Evolutionary conservation across 2,797 vertebrate species (phyloP), one percentile per base, ranked within the genome.

Genomic region (Oophaga sylvatica): DNA sequence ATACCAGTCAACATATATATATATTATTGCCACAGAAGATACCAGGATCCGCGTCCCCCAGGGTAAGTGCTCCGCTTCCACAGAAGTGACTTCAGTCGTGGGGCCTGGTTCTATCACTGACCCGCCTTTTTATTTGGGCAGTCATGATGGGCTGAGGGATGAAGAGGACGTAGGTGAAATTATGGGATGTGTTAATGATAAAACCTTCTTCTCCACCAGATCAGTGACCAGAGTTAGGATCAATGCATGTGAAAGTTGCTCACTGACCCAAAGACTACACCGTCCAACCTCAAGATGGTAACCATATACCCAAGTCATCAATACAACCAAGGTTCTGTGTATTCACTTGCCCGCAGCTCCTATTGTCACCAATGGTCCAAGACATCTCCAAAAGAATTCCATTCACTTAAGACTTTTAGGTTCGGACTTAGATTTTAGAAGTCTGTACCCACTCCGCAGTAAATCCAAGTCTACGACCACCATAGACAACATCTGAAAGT

Each of bases 1-100:
- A 70, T 31, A 63, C 59, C 85, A 62, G 78, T 77, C 53, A 85
- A 19, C 90, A 68, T 67, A 5, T 63, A 13, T 86, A 83, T 48
- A 15, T 79, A 82, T 80, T 78, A 89, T 65, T 67, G 79, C 78
- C 57, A 84, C 80, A 31, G 26, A 87, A 59, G 0, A 0, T 5
- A 65, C 59, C 80, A 56, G 31, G 53, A 53, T 12, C 68, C 57
- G 22, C 3, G 7, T 20, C 56, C 71, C 31, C 63, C 63, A 35
- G 63, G 63, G 17, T 53, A 31, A 67, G 60, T 56, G 75, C 75
- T 73, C 22, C 5, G 8, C 17, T 20, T 41, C 70, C 15, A 17
- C 3, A 73, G 31, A 71, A 71, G 29, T 71, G 68, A 71, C 12
- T 20, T 73, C 16, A 35, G 5, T 16, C 11, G 1, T 70, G 68